A percentile compares a stretch with the other conserved stretches of the same genome.
Conservation (phyloP, 2,888 invertebrate genomes). For the Nowickia ferox region DNA sequence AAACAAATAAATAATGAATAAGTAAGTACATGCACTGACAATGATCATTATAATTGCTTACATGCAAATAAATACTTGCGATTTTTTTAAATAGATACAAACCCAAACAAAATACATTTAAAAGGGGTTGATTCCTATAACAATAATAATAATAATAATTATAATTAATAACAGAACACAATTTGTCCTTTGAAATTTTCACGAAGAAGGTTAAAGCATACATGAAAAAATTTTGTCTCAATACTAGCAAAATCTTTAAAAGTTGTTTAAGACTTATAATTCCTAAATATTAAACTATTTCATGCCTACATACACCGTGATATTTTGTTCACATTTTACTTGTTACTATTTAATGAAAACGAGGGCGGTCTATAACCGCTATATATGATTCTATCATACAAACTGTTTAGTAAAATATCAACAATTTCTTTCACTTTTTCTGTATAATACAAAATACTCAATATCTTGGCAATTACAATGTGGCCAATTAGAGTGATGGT, state of each 20-base stretch:
- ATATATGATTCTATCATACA: neutral
- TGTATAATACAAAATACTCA: neutral
- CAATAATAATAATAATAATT: too few species aligned
- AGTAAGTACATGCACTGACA: conserved; percentile 15
- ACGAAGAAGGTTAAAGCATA: neutral
- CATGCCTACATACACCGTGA: neutral
- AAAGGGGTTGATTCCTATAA: conserved; percentile 15
- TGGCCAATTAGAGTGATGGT: neutral
- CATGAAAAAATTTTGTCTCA: neutral
- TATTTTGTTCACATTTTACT: neutral
- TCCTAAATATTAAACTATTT: neutral
- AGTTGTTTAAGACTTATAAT: too few species aligned
- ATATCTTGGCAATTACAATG: neutral
- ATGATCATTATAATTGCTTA: conserved; percentile 53
- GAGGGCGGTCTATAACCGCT: too few species aligned
- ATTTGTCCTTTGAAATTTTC: neutral
- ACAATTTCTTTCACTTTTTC: too few species aligned
- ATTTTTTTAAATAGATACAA: conserved; percentile 25
- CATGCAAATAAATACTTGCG: conserved; percentile 47
- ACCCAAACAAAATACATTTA: neutral
- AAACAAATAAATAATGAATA: neutral
- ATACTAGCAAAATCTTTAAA: too few species aligned
- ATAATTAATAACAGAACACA: neutral
- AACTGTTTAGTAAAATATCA: too few species aligned
- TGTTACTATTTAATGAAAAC: neutral